Conservation (phyloP, 2,113 vertebrate species). For the Dinomys branickii region DNA sequence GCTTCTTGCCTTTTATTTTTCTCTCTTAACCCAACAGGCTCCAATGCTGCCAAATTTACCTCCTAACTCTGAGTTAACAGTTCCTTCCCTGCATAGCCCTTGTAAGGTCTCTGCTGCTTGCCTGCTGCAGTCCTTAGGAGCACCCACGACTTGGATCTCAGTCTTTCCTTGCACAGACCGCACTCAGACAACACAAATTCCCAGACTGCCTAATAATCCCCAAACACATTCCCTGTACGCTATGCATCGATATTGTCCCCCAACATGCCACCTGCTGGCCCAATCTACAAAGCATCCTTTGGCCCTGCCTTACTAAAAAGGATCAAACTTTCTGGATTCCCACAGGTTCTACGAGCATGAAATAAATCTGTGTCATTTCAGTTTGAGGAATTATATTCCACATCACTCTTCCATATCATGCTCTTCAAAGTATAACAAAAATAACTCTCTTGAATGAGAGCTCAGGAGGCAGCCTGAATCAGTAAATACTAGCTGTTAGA, state of each 20-base stretch:
- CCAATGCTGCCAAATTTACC: accelerated
- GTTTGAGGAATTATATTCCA: not conserved
- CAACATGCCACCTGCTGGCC: accelerated
- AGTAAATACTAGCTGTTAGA: not conserved
- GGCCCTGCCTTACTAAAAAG: not conserved
- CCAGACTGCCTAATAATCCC: not conserved
- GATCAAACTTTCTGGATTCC: not conserved
- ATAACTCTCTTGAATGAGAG: not conserved
- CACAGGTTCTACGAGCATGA: not conserved
- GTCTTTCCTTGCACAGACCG: not conserved
- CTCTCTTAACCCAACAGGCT: not conserved
- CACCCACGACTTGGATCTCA: not conserved
- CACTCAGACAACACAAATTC: not conserved
- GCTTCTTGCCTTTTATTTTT: not conserved
- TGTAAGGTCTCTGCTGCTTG: not conserved
- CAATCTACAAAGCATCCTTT: not conserved
- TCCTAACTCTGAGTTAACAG: accelerated
- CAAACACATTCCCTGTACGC: not conserved
- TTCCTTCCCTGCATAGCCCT: not conserved
- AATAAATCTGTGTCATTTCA: not conserved
- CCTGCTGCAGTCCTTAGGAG: not conserved
- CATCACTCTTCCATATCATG: not conserved
- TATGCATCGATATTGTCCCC: not conserved
- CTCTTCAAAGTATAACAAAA: not conserved
- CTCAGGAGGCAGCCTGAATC: not conserved